These are phyloP conservation scores for Heliconius erato DNA, from an alignment of 2,888 invertebrate genomes.

Conservation along the genomic window DNA sequence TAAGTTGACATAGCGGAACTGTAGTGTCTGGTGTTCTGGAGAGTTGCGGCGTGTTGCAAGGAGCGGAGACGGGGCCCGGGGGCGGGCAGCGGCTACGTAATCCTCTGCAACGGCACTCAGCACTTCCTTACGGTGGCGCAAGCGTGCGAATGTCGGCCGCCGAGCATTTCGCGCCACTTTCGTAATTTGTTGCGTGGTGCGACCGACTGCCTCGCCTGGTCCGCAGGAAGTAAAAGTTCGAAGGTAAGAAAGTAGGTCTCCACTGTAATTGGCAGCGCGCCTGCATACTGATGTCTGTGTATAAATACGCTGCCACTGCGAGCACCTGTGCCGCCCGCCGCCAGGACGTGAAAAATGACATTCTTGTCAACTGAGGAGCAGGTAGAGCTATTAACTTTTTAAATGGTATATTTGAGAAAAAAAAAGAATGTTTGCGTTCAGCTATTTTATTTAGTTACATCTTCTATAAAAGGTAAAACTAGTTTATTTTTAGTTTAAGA, in stretches of 20 bases:
- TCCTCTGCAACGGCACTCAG: slow-evolving; percentile 81
- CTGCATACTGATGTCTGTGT: slow-evolving; percentile 81
- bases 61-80: slow-evolving; percentile 52
- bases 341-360: slow-evolving; percentile 57
- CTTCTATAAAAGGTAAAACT: slow-evolving; percentile 15
- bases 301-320: slow-evolving; percentile 77
- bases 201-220: slow-evolving; percentile 81
- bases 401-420: slow-evolving; percentile 19
- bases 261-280: slow-evolving; percentile 83
- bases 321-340: slow-evolving; percentile 63
- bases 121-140: slow-evolving; percentile 86
- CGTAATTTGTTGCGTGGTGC: slow-evolving; percentile 85
- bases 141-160: slow-evolving; percentile 85
- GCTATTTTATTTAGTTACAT: slow-evolving; percentile 5
- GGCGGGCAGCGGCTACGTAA: slow-evolving; percentile 76
- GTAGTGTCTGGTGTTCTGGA: neutral
- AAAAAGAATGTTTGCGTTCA: neutral
- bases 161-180: slow-evolving; percentile 86
- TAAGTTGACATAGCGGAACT: slow-evolving; percentile 1
- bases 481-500: slow-evolving; percentile 5
- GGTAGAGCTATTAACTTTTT: slow-evolving; percentile 12
- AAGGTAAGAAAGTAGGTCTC: slow-evolving; percentile 86
- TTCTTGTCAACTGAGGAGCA: slow-evolving; percentile 38
- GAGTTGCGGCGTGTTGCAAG: neutral
- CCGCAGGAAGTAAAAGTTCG: slow-evolving; percentile 87